A percentile compares a stretch with the other conserved stretches of the same genome.
These are phyloP conservation scores for Empidonax traillii DNA, from an alignment of 2,113 vertebrate genomes.

Conservation along the genomic window DNA sequence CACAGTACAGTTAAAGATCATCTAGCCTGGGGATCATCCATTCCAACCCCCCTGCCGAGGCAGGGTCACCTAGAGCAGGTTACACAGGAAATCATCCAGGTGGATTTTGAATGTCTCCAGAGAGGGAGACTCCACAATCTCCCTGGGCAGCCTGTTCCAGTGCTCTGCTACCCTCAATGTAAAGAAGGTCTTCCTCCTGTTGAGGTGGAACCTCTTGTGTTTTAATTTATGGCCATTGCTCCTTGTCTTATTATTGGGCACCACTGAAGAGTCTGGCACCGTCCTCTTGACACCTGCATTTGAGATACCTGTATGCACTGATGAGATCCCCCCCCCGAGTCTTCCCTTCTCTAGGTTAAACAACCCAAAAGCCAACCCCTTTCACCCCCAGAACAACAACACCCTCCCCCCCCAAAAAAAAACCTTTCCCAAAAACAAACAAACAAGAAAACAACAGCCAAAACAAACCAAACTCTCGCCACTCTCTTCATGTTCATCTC, in stretches of 20 bases:
- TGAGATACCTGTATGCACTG: neutral
- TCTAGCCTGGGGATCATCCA: neutral
- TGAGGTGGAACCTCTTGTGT: neutral
- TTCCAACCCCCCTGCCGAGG: neutral
- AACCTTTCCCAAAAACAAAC: neutral
- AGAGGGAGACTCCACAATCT: neutral
- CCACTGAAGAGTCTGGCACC: neutral
- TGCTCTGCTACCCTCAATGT: neutral
- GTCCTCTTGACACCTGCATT: neutral
- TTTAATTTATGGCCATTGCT: neutral
- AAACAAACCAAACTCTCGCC: neutral
- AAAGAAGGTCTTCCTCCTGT: neutral
- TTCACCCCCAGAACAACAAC: neutral
- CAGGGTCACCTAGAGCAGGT: neutral
- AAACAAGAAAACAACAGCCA: accelerated
- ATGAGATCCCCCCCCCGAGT: neutral
- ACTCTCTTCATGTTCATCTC: neutral
- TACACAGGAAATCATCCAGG: neutral
- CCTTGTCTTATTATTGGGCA: neutral
- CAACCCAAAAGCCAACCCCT: neutral
- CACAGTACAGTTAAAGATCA: neutral
- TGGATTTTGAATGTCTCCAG: neutral
- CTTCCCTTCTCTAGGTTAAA: neutral
- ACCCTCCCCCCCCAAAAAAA: neutral
- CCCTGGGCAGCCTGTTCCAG: neutral